Percentiles rank a stretch among this genome's conserved stretches.
These are phyloP conservation scores for Sterna hirundo DNA, from an alignment of 2,113 vertebrate genomes.

Conservation along the genomic window DNA sequence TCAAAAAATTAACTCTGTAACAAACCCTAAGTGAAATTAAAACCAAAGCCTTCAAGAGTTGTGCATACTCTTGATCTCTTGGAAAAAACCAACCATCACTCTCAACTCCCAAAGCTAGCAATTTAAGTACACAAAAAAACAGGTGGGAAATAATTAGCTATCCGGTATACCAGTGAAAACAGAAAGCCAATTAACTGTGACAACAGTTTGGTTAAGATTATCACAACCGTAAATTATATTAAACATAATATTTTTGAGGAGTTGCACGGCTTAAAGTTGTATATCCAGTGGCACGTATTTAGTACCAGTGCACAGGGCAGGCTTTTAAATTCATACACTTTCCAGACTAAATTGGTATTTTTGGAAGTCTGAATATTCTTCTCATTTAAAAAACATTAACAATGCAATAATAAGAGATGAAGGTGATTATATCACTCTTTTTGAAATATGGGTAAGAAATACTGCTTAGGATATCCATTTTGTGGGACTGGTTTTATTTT, in stretches of 20 bases:
- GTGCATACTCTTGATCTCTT: neutral
- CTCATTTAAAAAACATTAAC: neutral
- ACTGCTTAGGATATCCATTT: neutral
- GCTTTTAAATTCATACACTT: neutral
- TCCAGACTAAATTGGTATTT: neutral
- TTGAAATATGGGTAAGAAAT: neutral
- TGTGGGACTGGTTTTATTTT: neutral
- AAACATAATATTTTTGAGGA: neutral
- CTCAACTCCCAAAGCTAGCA: slow-evolving; percentile 28
- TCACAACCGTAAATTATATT: neutral
- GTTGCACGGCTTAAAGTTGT: neutral
- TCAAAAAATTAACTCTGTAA: neutral
- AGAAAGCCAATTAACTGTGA: slow-evolving; percentile 47
- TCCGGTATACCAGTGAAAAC: neutral
- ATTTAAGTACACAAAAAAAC: slow-evolving; percentile 34
- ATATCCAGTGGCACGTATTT: neutral
- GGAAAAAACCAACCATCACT: neutral
- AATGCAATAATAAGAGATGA: neutral
- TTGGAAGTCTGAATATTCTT: neutral
- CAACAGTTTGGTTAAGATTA: slow-evolving; percentile 19
- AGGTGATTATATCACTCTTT: neutral
- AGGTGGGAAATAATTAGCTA: slow-evolving; percentile 15
- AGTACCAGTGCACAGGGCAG: neutral
- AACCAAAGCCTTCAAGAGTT: neutral
- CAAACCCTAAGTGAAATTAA: neutral